Percentiles rank a stretch among this genome's conserved stretches.
These are phyloP conservation scores for Hystrix brachyura DNA, from an alignment of 2,113 vertebrate species.

Conservation along the genomic window DNA sequence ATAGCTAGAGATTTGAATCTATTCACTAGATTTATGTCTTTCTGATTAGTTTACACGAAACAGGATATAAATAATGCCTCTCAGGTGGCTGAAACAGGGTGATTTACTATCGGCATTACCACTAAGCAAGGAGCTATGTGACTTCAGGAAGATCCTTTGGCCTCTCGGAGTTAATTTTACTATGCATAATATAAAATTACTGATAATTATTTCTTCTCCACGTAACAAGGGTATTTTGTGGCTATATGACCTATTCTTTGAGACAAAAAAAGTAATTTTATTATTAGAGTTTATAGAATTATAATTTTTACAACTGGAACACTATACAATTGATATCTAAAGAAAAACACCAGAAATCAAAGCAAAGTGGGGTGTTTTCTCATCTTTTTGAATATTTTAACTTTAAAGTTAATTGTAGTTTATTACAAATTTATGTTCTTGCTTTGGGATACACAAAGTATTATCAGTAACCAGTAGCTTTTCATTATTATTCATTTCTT, in stretches of 20 bases:
- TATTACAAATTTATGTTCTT: neutral
- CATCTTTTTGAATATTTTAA: conserved; percentile 5
- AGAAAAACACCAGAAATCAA: conserved; percentile 3
- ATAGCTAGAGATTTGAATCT: conserved; percentile 21
- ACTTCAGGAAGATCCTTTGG: neutral
- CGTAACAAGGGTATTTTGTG: neutral
- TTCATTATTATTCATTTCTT: conserved; percentile 23
- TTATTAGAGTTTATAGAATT: conserved; percentile 28
- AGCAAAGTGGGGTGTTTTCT: neutral
- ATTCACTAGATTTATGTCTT: neutral
- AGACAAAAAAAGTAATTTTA: neutral
- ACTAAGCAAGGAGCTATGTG: neutral
- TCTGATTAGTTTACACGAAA: neutral
- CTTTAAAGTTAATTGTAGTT: conserved; percentile 44
- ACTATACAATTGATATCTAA: neutral
- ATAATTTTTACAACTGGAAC: neutral
- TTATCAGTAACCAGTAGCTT: conserved; percentile 12
- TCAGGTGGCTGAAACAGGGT: neutral
- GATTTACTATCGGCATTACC: neutral
- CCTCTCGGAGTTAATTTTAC: neutral
- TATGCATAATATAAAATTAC: neutral
- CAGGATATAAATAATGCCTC: neutral
- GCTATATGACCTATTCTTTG: neutral
- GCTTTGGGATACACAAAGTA: neutral
- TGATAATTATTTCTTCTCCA: neutral